Base-by-base conservation (phyloP, 2,113 vertebrate genomes). In the Aphelocoma coerulescens region DNA sequence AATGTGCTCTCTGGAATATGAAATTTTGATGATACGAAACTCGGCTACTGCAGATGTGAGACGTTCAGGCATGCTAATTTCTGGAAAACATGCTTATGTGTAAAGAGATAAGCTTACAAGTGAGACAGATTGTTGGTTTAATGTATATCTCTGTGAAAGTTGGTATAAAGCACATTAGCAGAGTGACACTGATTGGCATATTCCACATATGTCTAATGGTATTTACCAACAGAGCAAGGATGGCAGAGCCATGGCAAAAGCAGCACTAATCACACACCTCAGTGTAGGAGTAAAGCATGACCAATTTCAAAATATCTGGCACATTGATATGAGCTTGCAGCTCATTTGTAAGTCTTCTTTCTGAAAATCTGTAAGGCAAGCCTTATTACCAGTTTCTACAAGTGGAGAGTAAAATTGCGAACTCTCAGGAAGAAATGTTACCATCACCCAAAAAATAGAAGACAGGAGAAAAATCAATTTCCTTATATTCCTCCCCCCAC, bases 321-420 rank as follows among this genome's bases (percentile, higher is more conserved):
- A 78, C 26, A 54, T 41, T 59, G 33, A 41, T 41, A 41, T 13
- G 26, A 85, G 32, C 21, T 33, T 80, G 37, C 24, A 79, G 41
- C 80, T 43, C 5, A 14, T 75, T 88, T 78, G 16, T 13, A 93
- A 93, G 86, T 46, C 66, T 77, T 61, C 89, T 81, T 94, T 67
- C 54, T 65, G 58, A 62, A 93, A 95, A 74, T 41, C n/a, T 16
- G 54, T 73, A 77, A 85, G 52, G 26, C 33, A 75, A 78, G 24
- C 5, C 9, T 85, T 78, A 46, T 8, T 49, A 44, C 13, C 5
- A 58, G 7, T 14, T 43, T 68, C 77, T 54, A 43, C n/a, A 68
- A 57, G 61, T 27, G 14, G 35, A 75, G 20, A 95, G 37, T 16
- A 33, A 87, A 44, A 23, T 19, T 75, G 10, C 0, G 0, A 43